These are phyloP conservation scores for Tyria jacobaeae DNA, from an alignment of 2,888 invertebrate genomes.

Conservation along the genomic window DNA sequence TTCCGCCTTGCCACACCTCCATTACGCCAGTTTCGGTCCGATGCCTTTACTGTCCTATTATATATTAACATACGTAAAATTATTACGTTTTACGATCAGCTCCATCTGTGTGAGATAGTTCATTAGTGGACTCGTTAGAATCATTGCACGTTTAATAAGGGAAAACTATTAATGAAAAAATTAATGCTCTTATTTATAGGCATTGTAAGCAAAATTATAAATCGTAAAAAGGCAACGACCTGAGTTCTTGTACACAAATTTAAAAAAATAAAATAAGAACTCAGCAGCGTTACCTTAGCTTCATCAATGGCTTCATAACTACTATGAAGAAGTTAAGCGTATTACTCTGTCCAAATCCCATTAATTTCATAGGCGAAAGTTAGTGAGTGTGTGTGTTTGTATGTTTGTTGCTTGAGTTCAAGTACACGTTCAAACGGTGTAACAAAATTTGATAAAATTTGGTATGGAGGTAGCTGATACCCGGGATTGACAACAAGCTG, in stretches of 20 bases:
- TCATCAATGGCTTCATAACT: neutral
- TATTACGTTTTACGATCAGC: slow-evolving; percentile 49
- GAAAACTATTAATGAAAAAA: slow-evolving; percentile 1
- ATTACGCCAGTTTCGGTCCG: slow-evolving; percentile 75
- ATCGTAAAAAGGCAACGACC: neutral
- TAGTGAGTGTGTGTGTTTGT: too few species aligned
- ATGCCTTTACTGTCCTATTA: slow-evolving; percentile 79
- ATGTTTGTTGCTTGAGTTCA: too few species aligned
- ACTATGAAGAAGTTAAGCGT: neutral
- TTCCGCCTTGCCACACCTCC: slow-evolving; percentile 73
- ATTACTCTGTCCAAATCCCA: neutral
- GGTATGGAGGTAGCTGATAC: too few species aligned
- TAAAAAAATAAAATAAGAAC: neutral
- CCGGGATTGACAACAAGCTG: too few species aligned
- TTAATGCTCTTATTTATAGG: neutral
- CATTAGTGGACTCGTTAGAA: slow-evolving; percentile 40
- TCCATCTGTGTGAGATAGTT: slow-evolving; percentile 44
- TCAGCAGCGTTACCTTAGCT: neutral
- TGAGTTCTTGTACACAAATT: too few species aligned
- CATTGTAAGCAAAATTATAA: neutral
- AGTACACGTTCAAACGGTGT: too few species aligned
- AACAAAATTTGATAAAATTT: too few species aligned
- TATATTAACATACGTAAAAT: slow-evolving; percentile 65
- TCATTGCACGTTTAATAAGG: slow-evolving; percentile 18
- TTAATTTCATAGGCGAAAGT: too few species aligned